A percentile compares a stretch with the other conserved stretches of the same genome.
Evolutionary conservation across 2,888 invertebrate genomes (phyloP).

Genomic region (Rhamphomyia laevipes): DNA sequence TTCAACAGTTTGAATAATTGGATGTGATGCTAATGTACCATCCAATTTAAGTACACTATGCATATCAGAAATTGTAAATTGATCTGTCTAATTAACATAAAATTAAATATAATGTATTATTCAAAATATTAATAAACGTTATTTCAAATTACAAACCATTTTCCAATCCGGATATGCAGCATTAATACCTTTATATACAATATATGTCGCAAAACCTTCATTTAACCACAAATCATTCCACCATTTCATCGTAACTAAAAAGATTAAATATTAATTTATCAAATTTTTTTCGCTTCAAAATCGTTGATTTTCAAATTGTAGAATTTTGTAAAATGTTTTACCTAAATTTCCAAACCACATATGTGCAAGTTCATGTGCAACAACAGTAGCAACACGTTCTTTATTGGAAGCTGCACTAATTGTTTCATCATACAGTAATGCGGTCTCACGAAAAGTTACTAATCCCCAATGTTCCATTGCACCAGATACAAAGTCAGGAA

Average conservation of each 20-base stretch:
- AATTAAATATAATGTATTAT: neutral
- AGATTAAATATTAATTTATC: constrained; percentile 7
- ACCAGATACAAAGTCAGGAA: constrained; percentile 45
- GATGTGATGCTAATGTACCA: constrained; percentile 73
- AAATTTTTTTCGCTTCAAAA: too few species aligned
- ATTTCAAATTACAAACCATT: constrained; percentile 43
- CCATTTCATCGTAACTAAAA: constrained; percentile 81
- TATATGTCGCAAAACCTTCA: constrained; percentile 85
- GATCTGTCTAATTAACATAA: constrained; percentile 50
- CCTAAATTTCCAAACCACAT: constrained; percentile 90
- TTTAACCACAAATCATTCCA: constrained; percentile 91
- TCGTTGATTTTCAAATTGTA: neutral
- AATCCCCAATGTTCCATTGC: constrained; percentile 98
- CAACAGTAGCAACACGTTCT: constrained; percentile 65
- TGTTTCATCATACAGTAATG: constrained; percentile 61
- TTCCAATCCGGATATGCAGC: constrained; percentile 66
- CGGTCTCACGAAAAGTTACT: constrained; percentile 81
- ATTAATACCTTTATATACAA: constrained; percentile 69
- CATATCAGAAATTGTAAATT: constrained; percentile 59
- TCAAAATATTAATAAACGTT: constrained; percentile 20
- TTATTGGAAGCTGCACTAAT: constrained; percentile 66
- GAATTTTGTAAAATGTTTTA: constrained; percentile 25
- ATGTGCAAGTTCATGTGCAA: constrained; percentile 90
- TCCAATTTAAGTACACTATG: constrained; percentile 65
- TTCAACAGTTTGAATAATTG: constrained; percentile 73